Conservation (phyloP, 2,888 invertebrate species). For the Polyommatus icarus region DNA sequence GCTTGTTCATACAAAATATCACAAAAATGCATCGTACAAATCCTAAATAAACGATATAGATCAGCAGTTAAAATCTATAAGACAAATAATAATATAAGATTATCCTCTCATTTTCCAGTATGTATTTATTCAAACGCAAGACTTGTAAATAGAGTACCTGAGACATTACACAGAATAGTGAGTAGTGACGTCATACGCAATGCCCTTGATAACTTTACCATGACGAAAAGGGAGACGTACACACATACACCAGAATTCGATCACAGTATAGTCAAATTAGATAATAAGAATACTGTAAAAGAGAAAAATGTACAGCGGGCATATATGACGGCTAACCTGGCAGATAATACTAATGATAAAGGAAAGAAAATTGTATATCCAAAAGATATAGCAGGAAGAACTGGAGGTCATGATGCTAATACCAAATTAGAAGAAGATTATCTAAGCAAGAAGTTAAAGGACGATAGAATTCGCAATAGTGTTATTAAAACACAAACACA, state of each 20-base stretch:
- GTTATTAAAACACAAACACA: background rate
- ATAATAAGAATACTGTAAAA: background rate
- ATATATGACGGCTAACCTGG: background rate
- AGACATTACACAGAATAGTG: background rate
- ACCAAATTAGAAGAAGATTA: background rate
- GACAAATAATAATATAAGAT: too few species aligned
- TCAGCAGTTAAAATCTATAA: too few species aligned
- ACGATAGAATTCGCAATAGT: background rate
- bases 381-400: background rate
- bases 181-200: background rate
- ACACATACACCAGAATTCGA: constrained; percentile 5
- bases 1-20: too few species aligned
- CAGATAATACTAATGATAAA: background rate
- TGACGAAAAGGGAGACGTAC: background rate
- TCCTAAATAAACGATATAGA: too few species aligned
- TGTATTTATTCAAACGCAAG: background rate
- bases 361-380: background rate
- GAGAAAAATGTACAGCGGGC: background rate
- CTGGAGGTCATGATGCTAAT: background rate
- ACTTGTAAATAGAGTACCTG: background rate
- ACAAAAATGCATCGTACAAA: too few species aligned
- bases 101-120: background rate
- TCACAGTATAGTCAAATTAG: background rate
- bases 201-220: background rate
- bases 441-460: background rate